Percentiles rank a stretch among this genome's conserved stretches.
Conservation (phyloP, 2,113 vertebrate genomes). For the Callorhinus ursinus region DNA sequence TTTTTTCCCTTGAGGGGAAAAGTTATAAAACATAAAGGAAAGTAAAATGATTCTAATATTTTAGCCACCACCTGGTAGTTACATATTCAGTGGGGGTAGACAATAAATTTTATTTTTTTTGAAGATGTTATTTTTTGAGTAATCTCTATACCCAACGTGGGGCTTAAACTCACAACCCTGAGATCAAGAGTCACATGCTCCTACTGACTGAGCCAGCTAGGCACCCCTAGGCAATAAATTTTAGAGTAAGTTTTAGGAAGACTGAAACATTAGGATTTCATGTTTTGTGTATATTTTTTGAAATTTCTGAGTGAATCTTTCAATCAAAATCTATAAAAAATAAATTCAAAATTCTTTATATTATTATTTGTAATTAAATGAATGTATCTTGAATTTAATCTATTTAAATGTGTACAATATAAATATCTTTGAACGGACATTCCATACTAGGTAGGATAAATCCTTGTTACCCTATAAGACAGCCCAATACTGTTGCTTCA, state of each 20-base stretch:
- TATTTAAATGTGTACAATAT: slow-evolving; percentile 10
- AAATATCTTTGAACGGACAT: slow-evolving; percentile 54
- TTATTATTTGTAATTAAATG: slow-evolving; percentile 34
- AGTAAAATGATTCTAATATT: slow-evolving; percentile 60
- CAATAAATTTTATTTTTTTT: slow-evolving; percentile 43
- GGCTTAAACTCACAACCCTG: background rate
- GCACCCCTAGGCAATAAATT: slow-evolving; percentile 15
- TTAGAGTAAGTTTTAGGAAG: slow-evolving; percentile 56
- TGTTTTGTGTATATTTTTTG: slow-evolving; percentile 10
- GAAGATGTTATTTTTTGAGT: background rate
- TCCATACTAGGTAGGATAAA: background rate
- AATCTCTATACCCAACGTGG: background rate
- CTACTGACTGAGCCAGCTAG: background rate
- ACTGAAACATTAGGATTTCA: slow-evolving; percentile 52
- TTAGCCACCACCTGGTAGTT: slow-evolving; percentile 32
- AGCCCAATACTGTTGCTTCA: background rate
- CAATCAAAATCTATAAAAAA: slow-evolving; percentile 28
- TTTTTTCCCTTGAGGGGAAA: background rate
- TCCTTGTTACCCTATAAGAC: slow-evolving; percentile 2
- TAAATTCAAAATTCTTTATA: slow-evolving; percentile 26
- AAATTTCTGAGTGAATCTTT: slow-evolving; percentile 50
- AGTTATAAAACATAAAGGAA: slow-evolving; percentile 54
- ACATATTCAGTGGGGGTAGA: slow-evolving; percentile 19
- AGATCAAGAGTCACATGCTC: background rate
- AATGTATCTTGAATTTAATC: slow-evolving; percentile 20